Conservation (phyloP, 2,797 vertebrate species). For the Sylvilagus floridanus region DNA sequence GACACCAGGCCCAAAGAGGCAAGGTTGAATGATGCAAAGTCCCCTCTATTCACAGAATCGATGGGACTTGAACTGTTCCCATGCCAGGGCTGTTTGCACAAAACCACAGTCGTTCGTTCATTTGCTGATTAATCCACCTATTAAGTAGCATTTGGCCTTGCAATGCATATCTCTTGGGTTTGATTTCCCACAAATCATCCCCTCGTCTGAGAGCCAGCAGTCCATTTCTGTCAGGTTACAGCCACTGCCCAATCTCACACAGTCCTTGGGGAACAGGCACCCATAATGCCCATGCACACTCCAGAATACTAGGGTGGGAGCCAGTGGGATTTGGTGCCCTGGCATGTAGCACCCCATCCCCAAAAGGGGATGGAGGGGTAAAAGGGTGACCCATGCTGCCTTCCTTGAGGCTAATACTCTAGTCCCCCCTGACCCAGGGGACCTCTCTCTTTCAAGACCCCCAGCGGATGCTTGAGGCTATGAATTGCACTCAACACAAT, state of each 20-base stretch:
- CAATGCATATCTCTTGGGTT: neutral
- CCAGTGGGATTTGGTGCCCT: neutral
- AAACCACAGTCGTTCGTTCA: neutral
- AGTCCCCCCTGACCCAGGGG: neutral
- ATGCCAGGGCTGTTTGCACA: neutral
- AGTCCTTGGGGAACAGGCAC: neutral
- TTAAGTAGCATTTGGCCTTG: neutral
- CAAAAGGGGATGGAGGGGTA: accelerated
- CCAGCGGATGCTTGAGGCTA: neutral
- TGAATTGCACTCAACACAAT: neutral
- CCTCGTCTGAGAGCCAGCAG: neutral
- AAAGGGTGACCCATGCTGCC: neutral
- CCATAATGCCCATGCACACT: too few species aligned
- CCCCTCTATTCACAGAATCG: neutral
- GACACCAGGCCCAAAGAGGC: neutral
- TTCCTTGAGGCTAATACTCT: neutral
- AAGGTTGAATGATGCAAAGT: neutral
- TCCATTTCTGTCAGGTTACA: neutral
- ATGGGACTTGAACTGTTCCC: neutral
- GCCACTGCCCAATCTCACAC: neutral
- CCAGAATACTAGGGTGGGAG: neutral
- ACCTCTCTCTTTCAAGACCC: neutral
- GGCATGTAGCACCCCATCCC: neutral
- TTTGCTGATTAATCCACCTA: neutral
- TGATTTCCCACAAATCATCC: neutral